phyloP scores from a whole-genome alignment of 2,113 vertebrate genomes.

The Uria lomvia region DNA sequence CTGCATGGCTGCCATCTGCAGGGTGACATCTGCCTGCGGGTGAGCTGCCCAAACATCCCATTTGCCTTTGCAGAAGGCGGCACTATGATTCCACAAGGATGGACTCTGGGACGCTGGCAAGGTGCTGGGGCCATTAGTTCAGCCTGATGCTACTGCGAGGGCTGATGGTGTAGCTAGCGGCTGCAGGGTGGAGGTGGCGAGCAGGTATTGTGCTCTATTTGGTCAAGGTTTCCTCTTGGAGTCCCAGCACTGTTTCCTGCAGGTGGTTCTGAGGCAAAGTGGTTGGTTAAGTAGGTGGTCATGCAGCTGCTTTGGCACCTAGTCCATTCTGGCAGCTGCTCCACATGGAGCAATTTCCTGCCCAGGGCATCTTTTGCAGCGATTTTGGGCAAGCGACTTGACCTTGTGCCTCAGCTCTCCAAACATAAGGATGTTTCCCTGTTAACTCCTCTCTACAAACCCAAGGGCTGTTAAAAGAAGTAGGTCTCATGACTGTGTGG shows the following conservation, averaged over 20 bases:
- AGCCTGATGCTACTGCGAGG: neutral
- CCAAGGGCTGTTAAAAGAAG: constrained; percentile 30
- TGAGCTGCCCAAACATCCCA: neutral
- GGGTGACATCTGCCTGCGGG: neutral
- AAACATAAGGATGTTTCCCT: neutral
- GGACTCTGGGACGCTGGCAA: neutral
- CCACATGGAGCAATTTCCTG: neutral
- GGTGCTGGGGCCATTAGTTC: neutral
- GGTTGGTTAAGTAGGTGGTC: neutral
- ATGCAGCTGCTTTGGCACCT: neutral
- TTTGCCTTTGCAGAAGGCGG: neutral
- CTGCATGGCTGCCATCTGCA: neutral
- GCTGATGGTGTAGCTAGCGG: neutral
- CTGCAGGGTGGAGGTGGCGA: neutral
- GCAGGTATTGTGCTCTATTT: neutral
- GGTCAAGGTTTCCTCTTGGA: neutral
- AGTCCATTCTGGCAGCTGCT: neutral
- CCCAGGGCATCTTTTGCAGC: neutral
- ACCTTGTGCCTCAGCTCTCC: neutral
- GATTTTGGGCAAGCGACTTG: neutral
- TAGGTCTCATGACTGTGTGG: constrained; percentile 49
- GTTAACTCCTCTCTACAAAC: neutral
- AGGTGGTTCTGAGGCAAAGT: neutral
- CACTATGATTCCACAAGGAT: neutral
- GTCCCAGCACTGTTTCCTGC: neutral